A percentile compares a stretch with the other conserved stretches of the same genome.
Conservation (phyloP, 30 jellyfish, hydroid and myxozoan genomes). For the Sanderia malayensis region DNA sequence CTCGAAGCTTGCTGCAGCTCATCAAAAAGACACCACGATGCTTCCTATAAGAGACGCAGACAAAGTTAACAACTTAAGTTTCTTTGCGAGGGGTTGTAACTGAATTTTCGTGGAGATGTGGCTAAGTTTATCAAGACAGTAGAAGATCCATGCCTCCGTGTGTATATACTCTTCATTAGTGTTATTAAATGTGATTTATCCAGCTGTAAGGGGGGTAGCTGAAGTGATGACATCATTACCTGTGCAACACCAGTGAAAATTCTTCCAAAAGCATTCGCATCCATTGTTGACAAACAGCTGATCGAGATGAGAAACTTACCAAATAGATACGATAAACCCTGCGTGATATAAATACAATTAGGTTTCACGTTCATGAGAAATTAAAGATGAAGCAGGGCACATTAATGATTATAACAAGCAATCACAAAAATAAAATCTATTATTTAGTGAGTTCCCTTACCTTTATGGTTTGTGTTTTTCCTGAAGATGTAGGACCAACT, state of each 20-base stretch:
- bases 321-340: slow-evolving; percentile 55
- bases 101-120: too few species aligned
- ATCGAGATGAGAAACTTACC: slow-evolving; percentile 56
- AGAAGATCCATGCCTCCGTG: too few species aligned
- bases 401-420: neutral
- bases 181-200: too few species aligned
- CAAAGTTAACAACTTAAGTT: too few species aligned
- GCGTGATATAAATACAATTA: too few species aligned
- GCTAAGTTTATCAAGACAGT: too few species aligned
- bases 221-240: neutral
- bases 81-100: too few species aligned
- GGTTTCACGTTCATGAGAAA: too few species aligned
- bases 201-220: too few species aligned
- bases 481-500: slow-evolving; percentile 60
- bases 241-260: slow-evolving; percentile 68
- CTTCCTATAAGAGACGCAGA: too few species aligned
- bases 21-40: slow-evolving; percentile 68
- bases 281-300: slow-evolving; percentile 50
- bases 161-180: too few species aligned
- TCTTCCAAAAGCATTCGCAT: slow-evolving; percentile 35
- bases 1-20: slow-evolving; percentile 62
- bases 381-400: too few species aligned
- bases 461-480: slow-evolving; percentile 70
- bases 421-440: neutral
- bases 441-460: slow-evolving; percentile 1